phyloP scores from a whole-genome alignment of 2,113 vertebrate species.

The Nesospiza acunhae region DNA sequence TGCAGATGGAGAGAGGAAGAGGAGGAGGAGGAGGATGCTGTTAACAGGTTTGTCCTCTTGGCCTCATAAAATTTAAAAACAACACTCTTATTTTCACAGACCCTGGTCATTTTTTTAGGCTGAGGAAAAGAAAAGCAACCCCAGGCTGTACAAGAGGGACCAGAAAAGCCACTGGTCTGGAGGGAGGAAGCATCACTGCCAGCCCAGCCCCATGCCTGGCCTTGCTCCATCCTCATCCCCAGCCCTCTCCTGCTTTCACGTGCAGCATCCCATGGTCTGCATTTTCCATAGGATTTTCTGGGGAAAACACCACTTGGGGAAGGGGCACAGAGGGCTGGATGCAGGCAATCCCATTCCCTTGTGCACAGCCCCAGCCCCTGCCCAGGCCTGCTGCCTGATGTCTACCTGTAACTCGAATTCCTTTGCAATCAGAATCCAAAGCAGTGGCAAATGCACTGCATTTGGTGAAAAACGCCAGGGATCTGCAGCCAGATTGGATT shows the following conservation, averaged over 20 bases:
- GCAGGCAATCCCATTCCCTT: rapidly evolving
- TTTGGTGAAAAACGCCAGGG: constrained; percentile 34
- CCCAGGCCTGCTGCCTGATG: background rate
- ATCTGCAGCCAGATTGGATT: background rate
- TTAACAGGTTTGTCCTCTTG: background rate
- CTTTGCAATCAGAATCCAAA: background rate
- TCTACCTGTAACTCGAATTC: background rate
- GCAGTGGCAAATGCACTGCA: background rate
- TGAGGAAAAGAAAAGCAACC: background rate
- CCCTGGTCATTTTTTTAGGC: background rate
- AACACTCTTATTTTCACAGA: background rate
- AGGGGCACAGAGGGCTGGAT: background rate
- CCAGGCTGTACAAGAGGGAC: background rate
- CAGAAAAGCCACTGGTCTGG: rapidly evolving
- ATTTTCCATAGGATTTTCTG: background rate
- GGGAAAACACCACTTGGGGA: background rate
- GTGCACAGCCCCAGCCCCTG: background rate
- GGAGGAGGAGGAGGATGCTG: background rate
- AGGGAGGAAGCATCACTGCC: background rate
- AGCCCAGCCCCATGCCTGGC: background rate
- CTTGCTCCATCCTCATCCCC: background rate
- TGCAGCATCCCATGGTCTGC: rapidly evolving
- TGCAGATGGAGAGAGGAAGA: background rate
- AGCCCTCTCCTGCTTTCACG: background rate
- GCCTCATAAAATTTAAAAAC: background rate